phyloP scores from a whole-genome alignment of 2,888 invertebrate genomes.

The Baccha elongata region DNA sequence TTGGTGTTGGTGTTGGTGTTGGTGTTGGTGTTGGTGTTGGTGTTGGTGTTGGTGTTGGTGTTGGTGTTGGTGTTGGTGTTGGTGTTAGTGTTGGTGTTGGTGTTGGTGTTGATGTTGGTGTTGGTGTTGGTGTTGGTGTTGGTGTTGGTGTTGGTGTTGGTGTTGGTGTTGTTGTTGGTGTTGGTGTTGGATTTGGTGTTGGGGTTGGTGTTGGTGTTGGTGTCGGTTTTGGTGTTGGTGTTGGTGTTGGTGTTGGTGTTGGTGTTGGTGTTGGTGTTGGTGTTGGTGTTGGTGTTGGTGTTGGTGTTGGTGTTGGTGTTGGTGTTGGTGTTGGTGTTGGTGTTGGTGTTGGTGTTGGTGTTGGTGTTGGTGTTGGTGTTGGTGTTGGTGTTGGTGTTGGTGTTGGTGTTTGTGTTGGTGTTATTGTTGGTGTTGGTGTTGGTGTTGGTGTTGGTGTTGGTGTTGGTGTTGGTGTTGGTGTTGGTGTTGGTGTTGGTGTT shows the following conservation, averaged over 20 bases:
- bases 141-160: constrained; percentile 4
- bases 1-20: constrained; percentile 5
- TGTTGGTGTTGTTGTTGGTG: too few relatives aligned
- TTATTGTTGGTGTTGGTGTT: too few relatives aligned
- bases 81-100: too few relatives aligned
- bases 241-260: constrained; percentile 4
- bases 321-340: not conserved
- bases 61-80: constrained; percentile 7
- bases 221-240: too few relatives aligned
- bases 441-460: constrained; percentile 4
- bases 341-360: not conserved
- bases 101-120: too few relatives aligned
- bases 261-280: constrained; percentile 1
- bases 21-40: constrained; percentile 5
- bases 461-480: constrained; percentile 4
- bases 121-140: constrained; percentile 3
- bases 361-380: not conserved
- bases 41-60: constrained; percentile 6
- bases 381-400: constrained; percentile 3
- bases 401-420: too few relatives aligned
- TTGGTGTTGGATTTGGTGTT: too few relatives aligned
- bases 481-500: constrained; percentile 7
- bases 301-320: not conserved
- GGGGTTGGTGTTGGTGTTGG: too few relatives aligned
- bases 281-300: not conserved